Evolutionary conservation across 2,888 invertebrate species (phyloP).

Genomic region (Dicranocentrus wangi): DNA sequence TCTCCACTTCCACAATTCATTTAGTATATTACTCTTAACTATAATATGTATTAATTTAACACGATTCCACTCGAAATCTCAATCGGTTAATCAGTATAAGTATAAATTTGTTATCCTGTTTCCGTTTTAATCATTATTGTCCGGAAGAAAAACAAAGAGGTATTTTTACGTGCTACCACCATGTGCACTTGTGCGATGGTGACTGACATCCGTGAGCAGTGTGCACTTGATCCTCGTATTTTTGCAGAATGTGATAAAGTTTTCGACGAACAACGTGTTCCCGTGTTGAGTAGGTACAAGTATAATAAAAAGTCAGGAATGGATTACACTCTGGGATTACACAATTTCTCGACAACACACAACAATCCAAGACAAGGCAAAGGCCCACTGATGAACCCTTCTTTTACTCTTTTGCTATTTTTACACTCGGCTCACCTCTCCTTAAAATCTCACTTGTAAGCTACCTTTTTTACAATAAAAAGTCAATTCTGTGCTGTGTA

Average conservation of each 20-base stretch:
- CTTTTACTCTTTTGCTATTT: constrained; percentile 10
- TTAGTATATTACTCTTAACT: too few relatives aligned
- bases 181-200: constrained; percentile 26
- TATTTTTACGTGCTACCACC: neutral
- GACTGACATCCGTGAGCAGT: constrained; percentile 42
- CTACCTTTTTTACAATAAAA: neutral
- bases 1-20: constrained; percentile 6
- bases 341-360: too few relatives aligned
- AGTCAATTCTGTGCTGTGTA: too few relatives aligned
- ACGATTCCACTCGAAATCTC: too few relatives aligned
- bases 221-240: constrained; percentile 65
- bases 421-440: constrained; percentile 10
- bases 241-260: too few relatives aligned
- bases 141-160: neutral
- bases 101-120: neutral
- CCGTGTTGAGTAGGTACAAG: too few relatives aligned
- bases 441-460: neutral
- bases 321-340: too few relatives aligned
- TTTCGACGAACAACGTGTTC: neutral
- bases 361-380: too few relatives aligned
- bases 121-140: neutral
- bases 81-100: too few relatives aligned
- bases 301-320: too few relatives aligned
- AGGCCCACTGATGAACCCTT: too few relatives aligned
- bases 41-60: too few relatives aligned